Percentiles rank a stretch among this genome's conserved stretches.
Conservation (phyloP, 2,888 invertebrate species). For the Epistrophe grossulariae region DNA sequence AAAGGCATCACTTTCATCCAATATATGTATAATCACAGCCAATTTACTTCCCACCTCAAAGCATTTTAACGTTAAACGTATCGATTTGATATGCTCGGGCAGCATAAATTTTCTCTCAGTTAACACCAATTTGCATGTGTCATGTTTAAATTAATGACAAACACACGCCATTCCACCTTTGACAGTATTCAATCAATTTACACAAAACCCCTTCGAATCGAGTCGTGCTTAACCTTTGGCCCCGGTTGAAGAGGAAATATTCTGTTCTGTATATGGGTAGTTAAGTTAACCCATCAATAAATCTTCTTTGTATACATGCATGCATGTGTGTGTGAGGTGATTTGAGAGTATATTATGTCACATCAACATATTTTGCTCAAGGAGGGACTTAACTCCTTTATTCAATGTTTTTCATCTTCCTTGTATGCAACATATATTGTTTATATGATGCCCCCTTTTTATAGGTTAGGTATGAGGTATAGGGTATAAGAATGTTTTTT, state of each 20-base stretch:
- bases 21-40: neutral
- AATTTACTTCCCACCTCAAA: slow-evolving; percentile 1
- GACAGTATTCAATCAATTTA: slow-evolving; percentile 69
- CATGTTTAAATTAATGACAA: slow-evolving; percentile 61
- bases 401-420: slow-evolving; percentile 45
- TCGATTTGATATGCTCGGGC: slow-evolving; percentile 3
- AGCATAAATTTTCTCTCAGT: slow-evolving; percentile 33
- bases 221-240: slow-evolving; percentile 54
- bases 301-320: neutral
- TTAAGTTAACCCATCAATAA: slow-evolving; percentile 64
- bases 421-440: slow-evolving; percentile 22
- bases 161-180: slow-evolving; percentile 50
- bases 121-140: slow-evolving; percentile 65
- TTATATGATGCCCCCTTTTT: slow-evolving; percentile 1
- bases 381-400: slow-evolving; percentile 63
- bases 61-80: slow-evolving; percentile 2
- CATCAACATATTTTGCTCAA: slow-evolving; percentile 64
- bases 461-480: neutral
- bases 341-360: slow-evolving; percentile 47
- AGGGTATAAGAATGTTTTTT: slow-evolving; percentile 3
- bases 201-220: slow-evolving; percentile 6
- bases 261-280: neutral
- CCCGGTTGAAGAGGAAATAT: neutral
- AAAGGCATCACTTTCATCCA: neutral
- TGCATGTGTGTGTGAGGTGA: slow-evolving; percentile 18